Base-by-base conservation (phyloP, 2,113 vertebrate species). In the Coptodon rendalli region DNA sequence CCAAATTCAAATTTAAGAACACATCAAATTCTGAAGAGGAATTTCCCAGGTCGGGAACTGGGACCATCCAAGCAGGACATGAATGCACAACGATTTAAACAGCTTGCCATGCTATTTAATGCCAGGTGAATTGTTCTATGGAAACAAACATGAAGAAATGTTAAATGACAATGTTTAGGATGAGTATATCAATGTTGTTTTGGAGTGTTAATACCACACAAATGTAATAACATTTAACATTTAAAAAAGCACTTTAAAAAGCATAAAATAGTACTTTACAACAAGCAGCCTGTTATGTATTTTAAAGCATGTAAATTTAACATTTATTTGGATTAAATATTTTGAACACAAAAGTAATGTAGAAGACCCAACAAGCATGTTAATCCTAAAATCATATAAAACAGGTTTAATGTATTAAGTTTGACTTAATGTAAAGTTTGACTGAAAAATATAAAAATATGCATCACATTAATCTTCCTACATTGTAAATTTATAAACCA, bases 391-490 rank as follows among this genome's bases (percentile, higher is more conserved):
- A 29, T 48, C 14, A 27, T 27, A 45, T 17, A 73, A 73, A 48
- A 29, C 40, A 45, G 0, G 0, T 48, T 11, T 6, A 3, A 48
- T 76, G 40, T 1, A 76, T 76, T 22, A 22, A 22, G 22, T 22
- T 22, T 22, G 22, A 22, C 22, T 22, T 22, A 22, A 22, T 22
- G 22, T 22, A 22, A 22, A 22, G 24, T 19, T 19, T 78, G 71
- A 50, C 71, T 50, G 43, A 78, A 31, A 78, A 78, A 78, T 31
- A 19, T 29, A 48, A 50, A 76, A 76, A 50, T 50, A 27, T 29
- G 27, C 3, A 12, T 31, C 43, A 29, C 24, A 50, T 50, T 31
- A 31, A n/a, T 8, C 50, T 78, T 78, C 3, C 27, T 34, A 52
- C 5, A 19, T 78, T 78, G 16, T 13, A 78, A 34, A 52, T 78